Evolutionary conservation across 2,113 vertebrate genomes (phyloP).

Genomic region (Felis catus): DNA sequence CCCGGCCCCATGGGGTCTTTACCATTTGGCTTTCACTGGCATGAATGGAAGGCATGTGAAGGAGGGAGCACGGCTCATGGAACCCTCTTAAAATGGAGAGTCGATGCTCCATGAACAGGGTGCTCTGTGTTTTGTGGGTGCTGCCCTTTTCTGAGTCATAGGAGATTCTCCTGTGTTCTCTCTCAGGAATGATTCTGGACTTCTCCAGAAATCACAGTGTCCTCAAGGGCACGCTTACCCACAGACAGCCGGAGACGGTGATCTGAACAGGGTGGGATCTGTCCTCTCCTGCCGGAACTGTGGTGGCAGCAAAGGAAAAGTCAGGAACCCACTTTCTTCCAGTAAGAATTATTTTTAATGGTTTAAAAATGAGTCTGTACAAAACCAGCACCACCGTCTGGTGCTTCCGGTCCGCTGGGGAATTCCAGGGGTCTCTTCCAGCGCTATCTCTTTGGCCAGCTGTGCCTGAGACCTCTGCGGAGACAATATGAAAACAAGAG

Average conservation of each 20-base stretch:
- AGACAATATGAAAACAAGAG: conserved; percentile 50
- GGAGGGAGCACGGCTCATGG: neutral
- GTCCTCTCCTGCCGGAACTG: neutral
- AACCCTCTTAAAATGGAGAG: neutral
- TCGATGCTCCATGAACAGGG: accelerated
- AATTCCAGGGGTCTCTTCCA: neutral
- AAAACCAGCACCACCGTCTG: conserved; percentile 62
- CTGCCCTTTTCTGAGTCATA: neutral
- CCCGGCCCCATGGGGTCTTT: accelerated
- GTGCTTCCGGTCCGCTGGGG: neutral
- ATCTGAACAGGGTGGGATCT: neutral
- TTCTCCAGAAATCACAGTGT: neutral
- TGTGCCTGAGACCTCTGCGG: conserved; percentile 91
- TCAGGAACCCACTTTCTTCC: conserved; percentile 3
- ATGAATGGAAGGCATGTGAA: accelerated
- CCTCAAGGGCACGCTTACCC: neutral
- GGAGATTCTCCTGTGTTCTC: neutral
- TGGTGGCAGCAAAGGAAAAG: neutral
- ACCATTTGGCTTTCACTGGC: accelerated
- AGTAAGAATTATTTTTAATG: conserved; percentile 80
- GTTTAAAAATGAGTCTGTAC: conserved; percentile 79
- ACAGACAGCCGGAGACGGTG: neutral
- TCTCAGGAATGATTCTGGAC: accelerated
- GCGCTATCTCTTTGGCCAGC: conserved; percentile 96
- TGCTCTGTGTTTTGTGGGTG: neutral